Base-by-base conservation (phyloP, 2,113 vertebrate species). In the Petroica traversi region DNA sequence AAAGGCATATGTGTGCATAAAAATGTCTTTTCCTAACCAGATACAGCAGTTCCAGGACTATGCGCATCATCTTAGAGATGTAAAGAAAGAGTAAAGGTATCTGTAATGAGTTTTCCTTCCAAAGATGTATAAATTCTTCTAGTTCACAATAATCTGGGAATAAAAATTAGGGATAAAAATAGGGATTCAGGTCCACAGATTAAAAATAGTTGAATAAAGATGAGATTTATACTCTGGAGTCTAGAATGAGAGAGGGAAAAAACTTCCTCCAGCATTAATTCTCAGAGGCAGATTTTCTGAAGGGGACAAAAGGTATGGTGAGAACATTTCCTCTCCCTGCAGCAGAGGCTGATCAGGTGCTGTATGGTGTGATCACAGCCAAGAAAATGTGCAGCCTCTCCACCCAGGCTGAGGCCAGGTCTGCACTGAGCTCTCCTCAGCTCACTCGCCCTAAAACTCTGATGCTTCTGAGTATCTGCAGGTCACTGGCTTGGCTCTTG, bases 361-460 rank as follows among this genome's bases (percentile, higher is more conserved):
- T 1, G 0, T n/a, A 10, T 3, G 7, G 9, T 59, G 36, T 34
- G 28, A 7, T 28, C 7, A 34, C 7, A 61, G 45, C 24, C 1
- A 11, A 34, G 54, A 24, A 76, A 73, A 80, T 9, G 8, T 29
- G 29, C 8, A 62, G 40, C 41, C n/a, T 63, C 22, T 36, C 3
- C n/a, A 22, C 20, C 7, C 36, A 64, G 40, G 17, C n/a, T 57
- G 52, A n/a, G 36, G 16, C 6, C 52, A 63, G 36, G 2, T 23
- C 52, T 64, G 19, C 4, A 0, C n/a, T 19, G 34, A 31, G 12
- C 34, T 34, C 59, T 64, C 22, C 22, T 1, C 40, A 51, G n/a
- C n/a, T 41, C 41, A 46, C 14, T 2, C 0, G 2, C 14, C 51
- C 22, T 7, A 24, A 51, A 14, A 9, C 5, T 66, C n/a, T 8